A percentile compares a stretch with the other conserved stretches of the same genome.
Conservation (phyloP, 30 jellyfish, hydroid and myxozoan species). For the Kudoa iwatai region DNA sequence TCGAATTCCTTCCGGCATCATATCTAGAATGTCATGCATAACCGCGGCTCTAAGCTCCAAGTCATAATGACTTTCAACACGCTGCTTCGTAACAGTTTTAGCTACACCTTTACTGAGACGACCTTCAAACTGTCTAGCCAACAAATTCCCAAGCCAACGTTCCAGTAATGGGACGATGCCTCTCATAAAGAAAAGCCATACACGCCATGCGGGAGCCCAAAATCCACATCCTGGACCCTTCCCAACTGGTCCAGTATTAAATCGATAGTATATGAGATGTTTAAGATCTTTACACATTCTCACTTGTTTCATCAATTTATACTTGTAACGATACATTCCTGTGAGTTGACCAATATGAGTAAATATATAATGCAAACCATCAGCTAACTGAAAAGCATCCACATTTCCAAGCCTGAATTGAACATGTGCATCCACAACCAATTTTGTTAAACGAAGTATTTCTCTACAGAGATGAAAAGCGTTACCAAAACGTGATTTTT, state of each 20-base stretch:
- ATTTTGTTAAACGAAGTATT: conserved; percentile 36
- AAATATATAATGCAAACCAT: conserved; percentile 55
- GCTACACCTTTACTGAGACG: conserved; percentile 92
- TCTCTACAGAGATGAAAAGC: conserved; percentile 89
- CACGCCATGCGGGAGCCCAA: conserved; percentile 99
- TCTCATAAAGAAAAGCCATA: conserved; percentile 64
- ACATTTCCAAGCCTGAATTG: conserved; percentile 76
- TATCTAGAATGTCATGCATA: conserved; percentile 82
- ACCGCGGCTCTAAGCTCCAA: conserved; percentile 88
- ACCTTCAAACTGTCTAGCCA: conserved; percentile 90
- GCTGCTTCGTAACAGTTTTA: conserved; percentile 72
- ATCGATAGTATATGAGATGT: conserved; percentile 43
- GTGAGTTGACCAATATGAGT: conserved; percentile 90
- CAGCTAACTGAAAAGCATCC: conserved; percentile 90
- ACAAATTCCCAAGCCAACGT: conserved; percentile 73
- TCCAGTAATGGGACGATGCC: conserved; percentile 83
- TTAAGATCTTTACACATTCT: conserved; percentile 84
- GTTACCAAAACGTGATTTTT: conserved; percentile 85
- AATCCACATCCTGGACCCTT: conserved; percentile 96
- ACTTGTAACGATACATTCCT: conserved; percentile 88
- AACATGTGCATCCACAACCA: conserved; percentile 80
- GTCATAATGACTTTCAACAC: conserved; percentile 97
- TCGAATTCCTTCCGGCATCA: conserved; percentile 96
- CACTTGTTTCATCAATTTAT: conserved; percentile 77
- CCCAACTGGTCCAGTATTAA: conserved; percentile 95